Base-by-base conservation (phyloP, 2,797 vertebrate genomes). In the Mus spretus region DNA sequence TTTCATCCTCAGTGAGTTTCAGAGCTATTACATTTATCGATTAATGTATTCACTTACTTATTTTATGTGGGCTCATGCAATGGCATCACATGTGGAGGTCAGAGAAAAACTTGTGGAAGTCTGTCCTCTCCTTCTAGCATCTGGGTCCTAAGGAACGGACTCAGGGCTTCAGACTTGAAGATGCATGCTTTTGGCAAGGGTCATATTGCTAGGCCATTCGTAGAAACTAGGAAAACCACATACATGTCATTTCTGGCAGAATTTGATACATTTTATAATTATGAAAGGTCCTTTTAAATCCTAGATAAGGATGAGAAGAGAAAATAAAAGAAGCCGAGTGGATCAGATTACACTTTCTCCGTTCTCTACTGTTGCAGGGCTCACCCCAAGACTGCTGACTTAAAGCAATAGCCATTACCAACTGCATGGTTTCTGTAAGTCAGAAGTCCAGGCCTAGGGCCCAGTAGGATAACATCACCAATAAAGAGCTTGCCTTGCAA, bases 271-370 rank as follows among this genome's bases (percentile, higher is more conserved):
- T 22, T 24, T 53, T 22, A 4, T 80, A 84, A 97, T 94, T 89
- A 40, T 67, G 40, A 91, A 95, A 96, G 31, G 28, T 1, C 13
- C 17, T 85, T 88, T 55, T 90, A 94, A 88, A 78, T 53, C 74
- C 85, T 86, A 22, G 31, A 22, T 37, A 13, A 96, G 53, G 93
- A 26, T 89, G 26, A 78, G 5, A 67, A 81, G 67, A 47, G 13
- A 61, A 44, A 44, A 44, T 3, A 44, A 84, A 75, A 81, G 13
- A 88, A 17, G 26, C n/a, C 67, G 89, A 28, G 55, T 24, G 1
- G 6, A 28, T 81, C 61, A 57, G 50, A 83, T 28, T 17, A 13
- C 26, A 57, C 28, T 59, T 93, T 40, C 70, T 81, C 1, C 2
- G 2, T 55, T 86, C 77, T 63, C 24, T 65, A 7, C 34, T 77